These are phyloP conservation scores for Zosterops borbonicus DNA, from an alignment of 2,113 vertebrate genomes.

Conservation along the genomic window DNA sequence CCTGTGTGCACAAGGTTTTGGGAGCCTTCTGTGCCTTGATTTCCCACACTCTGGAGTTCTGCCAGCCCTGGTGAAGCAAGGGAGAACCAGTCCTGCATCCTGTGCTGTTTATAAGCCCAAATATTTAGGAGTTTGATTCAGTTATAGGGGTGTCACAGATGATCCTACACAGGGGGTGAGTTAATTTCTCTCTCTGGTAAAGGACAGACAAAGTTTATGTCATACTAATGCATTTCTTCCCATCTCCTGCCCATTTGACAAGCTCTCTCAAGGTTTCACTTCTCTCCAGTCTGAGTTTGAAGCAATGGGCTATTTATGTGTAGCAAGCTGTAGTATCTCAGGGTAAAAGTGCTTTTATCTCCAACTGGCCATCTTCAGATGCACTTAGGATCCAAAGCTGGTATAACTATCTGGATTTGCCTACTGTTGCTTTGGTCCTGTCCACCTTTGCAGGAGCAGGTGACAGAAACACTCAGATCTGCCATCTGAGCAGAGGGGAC, in stretches of 20 bases:
- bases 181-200: not conserved
- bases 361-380: not conserved
- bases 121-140: not conserved
- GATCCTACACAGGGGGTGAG: not conserved
- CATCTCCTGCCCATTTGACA: not conserved
- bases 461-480: not conserved
- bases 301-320: not conserved
- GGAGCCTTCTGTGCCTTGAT: no score
- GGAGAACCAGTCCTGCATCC: not conserved
- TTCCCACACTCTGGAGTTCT: not conserved
- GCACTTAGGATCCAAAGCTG: not conserved
- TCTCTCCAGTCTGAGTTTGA: not conserved
- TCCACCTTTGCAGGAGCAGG: not conserved
- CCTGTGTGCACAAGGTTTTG: no score
- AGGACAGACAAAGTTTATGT: not conserved
- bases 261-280: not conserved
- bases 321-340: accelerated
- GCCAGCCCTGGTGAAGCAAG: not conserved
- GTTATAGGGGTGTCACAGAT: not conserved
- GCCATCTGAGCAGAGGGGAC: not conserved
- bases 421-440: not conserved
- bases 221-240: not conserved
- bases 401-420: not conserved
- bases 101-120: not conserved
- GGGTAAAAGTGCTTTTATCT: not conserved